Percentiles rank a stretch among this genome's conserved stretches.
phyloP scores from a whole-genome alignment of 2,113 vertebrate genomes.

The Typhlomys cinereus region DNA sequence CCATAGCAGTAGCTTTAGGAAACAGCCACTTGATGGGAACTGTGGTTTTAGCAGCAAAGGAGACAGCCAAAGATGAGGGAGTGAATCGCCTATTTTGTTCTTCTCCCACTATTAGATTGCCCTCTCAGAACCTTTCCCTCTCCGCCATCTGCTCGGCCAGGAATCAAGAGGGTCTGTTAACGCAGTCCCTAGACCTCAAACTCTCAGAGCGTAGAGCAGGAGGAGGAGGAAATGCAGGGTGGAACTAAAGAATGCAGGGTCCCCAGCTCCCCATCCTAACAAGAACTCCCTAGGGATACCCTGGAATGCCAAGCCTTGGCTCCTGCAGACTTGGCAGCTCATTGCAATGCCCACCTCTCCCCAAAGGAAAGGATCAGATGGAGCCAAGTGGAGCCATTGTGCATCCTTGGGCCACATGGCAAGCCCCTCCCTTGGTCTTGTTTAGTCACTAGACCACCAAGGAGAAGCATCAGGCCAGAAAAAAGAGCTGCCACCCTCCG shows the following conservation, averaged over 20 bases:
- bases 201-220: not conserved
- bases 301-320: not conserved
- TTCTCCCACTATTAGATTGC: not conserved
- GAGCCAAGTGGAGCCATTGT: slow-evolving; percentile 44
- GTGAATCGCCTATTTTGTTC: not conserved
- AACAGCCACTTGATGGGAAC: not conserved
- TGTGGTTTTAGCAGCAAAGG: not conserved
- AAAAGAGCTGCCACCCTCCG: not conserved
- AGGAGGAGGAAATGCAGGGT: not conserved
- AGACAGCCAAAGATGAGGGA: not conserved
- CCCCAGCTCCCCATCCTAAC: not conserved
- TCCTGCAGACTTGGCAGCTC: not conserved
- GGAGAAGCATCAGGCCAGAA: slow-evolving; percentile 47
- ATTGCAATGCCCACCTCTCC: slow-evolving; percentile 16
- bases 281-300: not conserved
- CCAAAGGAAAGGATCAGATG: not conserved
- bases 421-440: slow-evolving; percentile 52
- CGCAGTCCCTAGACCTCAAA: not conserved
- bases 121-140: not conserved
- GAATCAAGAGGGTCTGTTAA: not conserved
- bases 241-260: not conserved
- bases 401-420: not conserved
- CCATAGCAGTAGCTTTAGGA: not conserved
- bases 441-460: slow-evolving; percentile 47
- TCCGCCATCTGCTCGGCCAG: not conserved